These are phyloP conservation scores for Aramus guarauna DNA, from an alignment of 2,113 vertebrate genomes.

Conservation along the genomic window DNA sequence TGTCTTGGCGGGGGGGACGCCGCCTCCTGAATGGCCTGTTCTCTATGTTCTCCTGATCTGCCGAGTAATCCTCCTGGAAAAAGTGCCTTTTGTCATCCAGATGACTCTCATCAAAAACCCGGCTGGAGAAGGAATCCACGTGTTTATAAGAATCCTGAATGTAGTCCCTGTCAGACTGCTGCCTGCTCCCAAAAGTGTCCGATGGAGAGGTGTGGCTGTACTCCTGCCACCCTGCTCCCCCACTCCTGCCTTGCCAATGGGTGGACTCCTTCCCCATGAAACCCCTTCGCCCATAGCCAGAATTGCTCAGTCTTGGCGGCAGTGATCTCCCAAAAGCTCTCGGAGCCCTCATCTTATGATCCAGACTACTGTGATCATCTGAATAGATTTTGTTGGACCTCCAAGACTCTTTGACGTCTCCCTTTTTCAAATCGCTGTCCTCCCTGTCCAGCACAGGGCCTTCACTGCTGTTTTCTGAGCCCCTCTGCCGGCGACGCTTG, in stretches of 20 bases:
- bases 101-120: constrained; percentile 82
- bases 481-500: constrained; percentile 89
- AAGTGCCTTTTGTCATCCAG: constrained; percentile 78
- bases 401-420: constrained; percentile 88
- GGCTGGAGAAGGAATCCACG: constrained; percentile 74
- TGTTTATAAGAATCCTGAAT: constrained; percentile 82
- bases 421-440: constrained; percentile 77
- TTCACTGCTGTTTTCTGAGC: constrained; percentile 80
- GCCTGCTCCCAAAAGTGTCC: constrained; percentile 74
- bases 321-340: constrained; percentile 85
- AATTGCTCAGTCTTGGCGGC: constrained; percentile 89
- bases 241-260: constrained; percentile 84
- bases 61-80: constrained; percentile 77
- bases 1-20: constrained; percentile 94
- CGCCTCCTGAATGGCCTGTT: constrained; percentile 87
- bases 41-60: constrained; percentile 84
- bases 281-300: constrained; percentile 78
- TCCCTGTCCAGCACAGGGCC: constrained; percentile 66
- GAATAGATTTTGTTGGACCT: constrained; percentile 88
- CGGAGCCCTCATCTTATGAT: constrained; percentile 74
- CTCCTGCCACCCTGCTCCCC: constrained; percentile 78
- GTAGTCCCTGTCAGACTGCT: constrained; percentile 80
- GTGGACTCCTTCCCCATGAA: constrained; percentile 82
- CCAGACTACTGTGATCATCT: constrained; percentile 79
- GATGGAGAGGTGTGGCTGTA: constrained; percentile 75